Conservation (phyloP, 1,140 invertebrate genomes). For the Acyrthosiphon pisum region DNA sequence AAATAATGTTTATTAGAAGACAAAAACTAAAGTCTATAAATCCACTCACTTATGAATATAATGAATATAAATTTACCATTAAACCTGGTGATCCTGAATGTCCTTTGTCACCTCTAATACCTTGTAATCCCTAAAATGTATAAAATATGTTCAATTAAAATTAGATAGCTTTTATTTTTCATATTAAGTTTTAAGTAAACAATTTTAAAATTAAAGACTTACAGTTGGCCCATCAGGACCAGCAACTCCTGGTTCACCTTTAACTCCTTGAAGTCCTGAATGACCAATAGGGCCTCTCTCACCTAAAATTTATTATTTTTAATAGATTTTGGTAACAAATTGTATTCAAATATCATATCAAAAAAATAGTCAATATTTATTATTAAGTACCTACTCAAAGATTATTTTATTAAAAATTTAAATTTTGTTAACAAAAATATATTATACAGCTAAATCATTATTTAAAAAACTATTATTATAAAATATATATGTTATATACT, state of each 20-base stretch:
- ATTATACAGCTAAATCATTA: neutral
- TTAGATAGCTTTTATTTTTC: neutral
- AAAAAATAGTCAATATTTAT: neutral
- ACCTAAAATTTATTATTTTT: constrained; percentile 15
- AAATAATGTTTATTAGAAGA: too few species aligned
- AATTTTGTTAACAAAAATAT: neutral
- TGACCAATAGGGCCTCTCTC: constrained; percentile 70
- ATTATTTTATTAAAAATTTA: neutral
- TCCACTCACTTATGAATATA: neutral
- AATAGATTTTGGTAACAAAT: neutral
- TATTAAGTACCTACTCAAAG: neutral
- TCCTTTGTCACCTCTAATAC: constrained; percentile 76
- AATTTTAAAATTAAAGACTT: neutral
- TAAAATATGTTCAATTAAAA: constrained; percentile 18
- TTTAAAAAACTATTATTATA: constrained; percentile 58
- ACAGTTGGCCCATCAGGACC: constrained; percentile 73
- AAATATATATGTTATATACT: constrained; percentile 65
- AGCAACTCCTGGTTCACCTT: constrained; percentile 73
- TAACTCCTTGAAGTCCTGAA: constrained; percentile 73
- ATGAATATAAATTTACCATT: constrained; percentile 64
- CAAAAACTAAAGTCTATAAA: neutral
- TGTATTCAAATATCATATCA: neutral
- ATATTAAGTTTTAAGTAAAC: neutral
- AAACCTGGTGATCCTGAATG: constrained; percentile 75
- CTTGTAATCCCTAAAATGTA: constrained; percentile 70